phyloP scores from a whole-genome alignment of 2,888 invertebrate species.

The Leucophenga maculata region DNA sequence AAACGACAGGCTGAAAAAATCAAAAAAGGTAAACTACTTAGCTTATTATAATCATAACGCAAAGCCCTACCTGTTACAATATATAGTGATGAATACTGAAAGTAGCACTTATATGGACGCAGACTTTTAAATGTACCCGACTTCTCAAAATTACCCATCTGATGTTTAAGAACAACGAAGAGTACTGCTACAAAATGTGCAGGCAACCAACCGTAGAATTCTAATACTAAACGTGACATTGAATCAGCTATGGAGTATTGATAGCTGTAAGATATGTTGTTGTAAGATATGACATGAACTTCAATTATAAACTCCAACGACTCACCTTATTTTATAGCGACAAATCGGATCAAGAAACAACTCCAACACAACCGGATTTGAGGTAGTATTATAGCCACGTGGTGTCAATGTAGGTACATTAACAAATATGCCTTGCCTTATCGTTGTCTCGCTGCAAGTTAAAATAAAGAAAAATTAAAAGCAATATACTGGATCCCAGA shows the following conservation, averaged over 20 bases:
- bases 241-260: conserved; percentile 76
- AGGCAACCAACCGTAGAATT: conserved; percentile 78
- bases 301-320: not conserved
- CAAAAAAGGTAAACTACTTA: too few species aligned
- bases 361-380: conserved; percentile 74
- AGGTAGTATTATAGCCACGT: conserved; percentile 67
- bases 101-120: conserved; percentile 76
- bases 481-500: too few species aligned
- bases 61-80: conserved; percentile 63
- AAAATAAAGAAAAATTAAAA: conserved; percentile 9
- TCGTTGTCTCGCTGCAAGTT: conserved; percentile 45
- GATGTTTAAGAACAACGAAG: conserved; percentile 76
- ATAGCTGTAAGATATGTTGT: conserved; percentile 53
- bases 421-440: conserved; percentile 73
- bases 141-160: conserved; percentile 71
- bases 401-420: conserved; percentile 76
- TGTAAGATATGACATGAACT: too few species aligned
- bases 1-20: conserved; percentile 56
- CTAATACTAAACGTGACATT: conserved; percentile 78
- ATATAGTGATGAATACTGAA: conserved; percentile 74
- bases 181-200: conserved; percentile 79
- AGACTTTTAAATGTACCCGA: conserved; percentile 70
- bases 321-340: conserved; percentile 78
- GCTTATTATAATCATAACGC: too few species aligned
- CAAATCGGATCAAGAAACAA: conserved; percentile 82